Evolutionary conservation across 1,140 invertebrate species (phyloP).

Genomic region (Stegodyphus mimosarum): DNA sequence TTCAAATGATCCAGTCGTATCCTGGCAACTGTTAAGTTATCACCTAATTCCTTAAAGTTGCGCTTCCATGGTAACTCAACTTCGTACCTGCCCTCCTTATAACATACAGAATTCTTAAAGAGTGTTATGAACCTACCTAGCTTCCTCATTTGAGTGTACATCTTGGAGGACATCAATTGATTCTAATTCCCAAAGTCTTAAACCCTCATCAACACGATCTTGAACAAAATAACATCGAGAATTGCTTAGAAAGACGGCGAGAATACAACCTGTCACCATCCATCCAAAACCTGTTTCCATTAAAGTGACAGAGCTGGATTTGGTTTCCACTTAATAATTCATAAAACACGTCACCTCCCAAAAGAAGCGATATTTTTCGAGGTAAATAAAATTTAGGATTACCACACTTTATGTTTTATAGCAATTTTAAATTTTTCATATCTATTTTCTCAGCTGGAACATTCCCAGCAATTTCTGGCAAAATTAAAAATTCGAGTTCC

Average conservation of each 20-base stretch:
- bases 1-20: too few relatives aligned
- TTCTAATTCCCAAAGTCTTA: slow-evolving; percentile 7
- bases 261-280: slow-evolving; percentile 6
- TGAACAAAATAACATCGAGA: background rate
- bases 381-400: slow-evolving; percentile 8
- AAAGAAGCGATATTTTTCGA: slow-evolving; percentile 5
- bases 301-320: slow-evolving; percentile 1
- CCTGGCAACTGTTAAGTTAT: too few relatives aligned
- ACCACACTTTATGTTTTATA: background rate
- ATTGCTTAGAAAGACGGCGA: background rate
- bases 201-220: slow-evolving; percentile 2
- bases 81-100: too few relatives aligned
- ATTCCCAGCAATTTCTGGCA: background rate
- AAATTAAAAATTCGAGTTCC: slow-evolving; percentile 59
- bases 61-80: too few relatives aligned
- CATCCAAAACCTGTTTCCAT: background rate
- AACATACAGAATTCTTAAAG: slow-evolving; percentile 6
- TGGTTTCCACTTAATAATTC: slow-evolving; percentile 4
- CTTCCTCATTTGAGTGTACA: background rate
- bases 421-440: background rate
- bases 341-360: slow-evolving; percentile 18
- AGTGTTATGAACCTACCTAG: background rate
- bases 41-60: too few relatives aligned
- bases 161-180: slow-evolving; percentile 1
- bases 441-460: slow-evolving; percentile 4